Conservation (phyloP, 1,140 invertebrate genomes). For the Sycobia sp. region DNA sequence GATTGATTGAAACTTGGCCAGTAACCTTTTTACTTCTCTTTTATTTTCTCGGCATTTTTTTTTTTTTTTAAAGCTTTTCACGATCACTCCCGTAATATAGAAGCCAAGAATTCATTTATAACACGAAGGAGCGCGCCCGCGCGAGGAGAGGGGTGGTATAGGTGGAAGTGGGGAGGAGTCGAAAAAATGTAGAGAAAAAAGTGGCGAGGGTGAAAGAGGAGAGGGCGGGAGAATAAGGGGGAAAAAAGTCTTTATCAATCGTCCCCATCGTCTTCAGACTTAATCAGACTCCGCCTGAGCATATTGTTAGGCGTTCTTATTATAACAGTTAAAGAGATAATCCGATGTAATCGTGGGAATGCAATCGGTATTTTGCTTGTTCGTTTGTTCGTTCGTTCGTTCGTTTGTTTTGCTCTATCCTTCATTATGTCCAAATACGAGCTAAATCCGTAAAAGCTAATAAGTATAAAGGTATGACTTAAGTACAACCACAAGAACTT, state of each 20-base stretch:
- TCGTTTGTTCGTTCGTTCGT: no score
- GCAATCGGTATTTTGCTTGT: slow-evolving; percentile 8
- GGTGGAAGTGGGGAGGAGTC: no score
- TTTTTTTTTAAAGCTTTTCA: no score
- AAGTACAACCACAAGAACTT: slow-evolving; percentile 62
- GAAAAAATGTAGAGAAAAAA: neutral
- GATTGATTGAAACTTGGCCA: no score
- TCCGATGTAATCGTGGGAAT: slow-evolving; percentile 9
- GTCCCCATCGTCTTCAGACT: slow-evolving; percentile 18
- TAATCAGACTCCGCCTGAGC: slow-evolving; percentile 25
- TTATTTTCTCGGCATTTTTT: no score
- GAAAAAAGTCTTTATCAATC: slow-evolving; percentile 16
- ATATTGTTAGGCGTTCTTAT: slow-evolving; percentile 5
- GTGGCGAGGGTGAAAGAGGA: neutral
- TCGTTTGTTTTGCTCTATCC: no score
- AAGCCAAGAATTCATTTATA: slow-evolving; percentile 1
- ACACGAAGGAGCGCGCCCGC: no score
- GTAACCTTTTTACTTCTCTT: no score
- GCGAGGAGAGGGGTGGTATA: no score
- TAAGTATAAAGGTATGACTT: slow-evolving; percentile 58
- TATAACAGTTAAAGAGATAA: slow-evolving; percentile 29
- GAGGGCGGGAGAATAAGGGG: neutral
- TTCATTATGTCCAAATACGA: slow-evolving; percentile 40
- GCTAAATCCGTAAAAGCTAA: slow-evolving; percentile 49
- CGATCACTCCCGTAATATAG: no score